These are phyloP conservation scores for Sceliomorpha sp. DNA, from an alignment of 2,888 invertebrate genomes.

Conservation along the genomic window DNA sequence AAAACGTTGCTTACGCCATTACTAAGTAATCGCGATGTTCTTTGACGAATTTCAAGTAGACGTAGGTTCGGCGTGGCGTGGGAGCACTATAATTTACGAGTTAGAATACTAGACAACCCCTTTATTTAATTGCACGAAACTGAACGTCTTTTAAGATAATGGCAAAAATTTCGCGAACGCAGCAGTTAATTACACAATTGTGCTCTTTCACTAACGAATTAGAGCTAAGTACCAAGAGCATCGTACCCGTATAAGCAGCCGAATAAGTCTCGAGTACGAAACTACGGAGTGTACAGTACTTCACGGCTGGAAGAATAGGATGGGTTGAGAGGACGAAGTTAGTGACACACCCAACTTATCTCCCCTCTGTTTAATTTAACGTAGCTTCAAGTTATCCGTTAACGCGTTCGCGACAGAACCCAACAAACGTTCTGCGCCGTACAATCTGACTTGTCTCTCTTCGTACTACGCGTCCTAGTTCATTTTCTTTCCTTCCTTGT, in stretches of 20 bases:
- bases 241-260: constrained; percentile 56
- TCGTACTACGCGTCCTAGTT: constrained; percentile 4
- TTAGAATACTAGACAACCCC: constrained; percentile 24
- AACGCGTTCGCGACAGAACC: constrained; percentile 63
- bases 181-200: constrained; percentile 56
- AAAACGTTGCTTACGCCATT: no score
- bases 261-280: constrained; percentile 56
- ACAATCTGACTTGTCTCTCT: constrained; percentile 39
- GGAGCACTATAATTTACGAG: constrained; percentile 29
- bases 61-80: no score
- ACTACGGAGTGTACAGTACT: constrained; percentile 49
- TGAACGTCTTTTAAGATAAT: constrained; percentile 48
- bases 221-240: constrained; percentile 54
- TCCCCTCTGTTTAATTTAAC: constrained; percentile 74
- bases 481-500: constrained; percentile 19
- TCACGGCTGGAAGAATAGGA: constrained; percentile 52
- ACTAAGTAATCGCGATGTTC: no score
- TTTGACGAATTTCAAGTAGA: no score
- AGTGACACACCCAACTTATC: constrained; percentile 73
- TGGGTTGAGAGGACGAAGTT: constrained; percentile 62
- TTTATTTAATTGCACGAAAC: constrained; percentile 51
- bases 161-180: constrained; percentile 48
- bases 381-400: constrained; percentile 72
- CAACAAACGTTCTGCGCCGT: constrained; percentile 59
- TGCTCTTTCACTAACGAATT: constrained; percentile 57